phyloP scores from a whole-genome alignment of 2,888 invertebrate species.

The Nudaria mundana region DNA sequence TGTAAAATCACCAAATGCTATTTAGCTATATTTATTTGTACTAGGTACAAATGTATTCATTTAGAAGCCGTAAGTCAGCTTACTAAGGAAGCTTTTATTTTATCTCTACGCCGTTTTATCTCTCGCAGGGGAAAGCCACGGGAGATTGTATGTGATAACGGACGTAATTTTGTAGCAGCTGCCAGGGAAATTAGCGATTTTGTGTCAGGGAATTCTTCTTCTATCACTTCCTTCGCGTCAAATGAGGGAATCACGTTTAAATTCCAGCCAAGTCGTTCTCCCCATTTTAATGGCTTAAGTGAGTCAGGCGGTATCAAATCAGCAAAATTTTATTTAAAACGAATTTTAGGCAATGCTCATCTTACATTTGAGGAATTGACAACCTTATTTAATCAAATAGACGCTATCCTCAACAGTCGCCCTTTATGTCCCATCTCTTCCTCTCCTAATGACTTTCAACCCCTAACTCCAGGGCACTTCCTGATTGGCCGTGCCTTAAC shows the following conservation, averaged over 20 bases:
- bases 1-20: conserved; percentile 17
- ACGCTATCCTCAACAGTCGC: background rate
- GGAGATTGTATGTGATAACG: conserved; percentile 20
- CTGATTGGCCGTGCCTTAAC: too few species aligned
- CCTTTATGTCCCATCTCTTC: background rate
- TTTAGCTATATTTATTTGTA: conserved; percentile 24
- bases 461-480: too few species aligned
- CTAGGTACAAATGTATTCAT: conserved; percentile 4
- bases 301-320: background rate
- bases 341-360: background rate
- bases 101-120: conserved; percentile 31
- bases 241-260: background rate
- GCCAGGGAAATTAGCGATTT: background rate
- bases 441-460: background rate
- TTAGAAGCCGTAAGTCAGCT: conserved; percentile 20
- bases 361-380: background rate
- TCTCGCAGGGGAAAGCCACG: conserved; percentile 32
- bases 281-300: background rate
- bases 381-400: background rate
- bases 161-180: conserved; percentile 13
- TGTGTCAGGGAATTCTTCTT: background rate
- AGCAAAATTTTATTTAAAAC: background rate
- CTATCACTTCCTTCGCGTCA: background rate
- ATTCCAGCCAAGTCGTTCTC: background rate
- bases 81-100: conserved; percentile 28